Evolutionary conservation across 2,888 invertebrate species (phyloP).

Genomic region (Pegoplata infirma): DNA sequence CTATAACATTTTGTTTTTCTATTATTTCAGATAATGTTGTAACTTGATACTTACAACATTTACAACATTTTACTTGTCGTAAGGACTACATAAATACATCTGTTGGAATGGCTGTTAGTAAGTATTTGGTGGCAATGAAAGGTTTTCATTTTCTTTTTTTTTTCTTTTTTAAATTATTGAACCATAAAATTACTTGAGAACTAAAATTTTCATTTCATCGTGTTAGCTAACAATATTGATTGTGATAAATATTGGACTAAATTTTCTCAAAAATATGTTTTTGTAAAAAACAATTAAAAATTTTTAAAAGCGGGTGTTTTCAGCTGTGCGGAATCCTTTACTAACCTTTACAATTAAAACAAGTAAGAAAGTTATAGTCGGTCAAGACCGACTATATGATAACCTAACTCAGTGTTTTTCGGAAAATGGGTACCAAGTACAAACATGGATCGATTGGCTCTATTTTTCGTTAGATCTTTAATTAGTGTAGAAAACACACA

Average conservation of each 20-base stretch:
- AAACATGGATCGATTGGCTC: too few relatives aligned
- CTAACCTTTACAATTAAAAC: too few relatives aligned
- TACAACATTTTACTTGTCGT: background rate
- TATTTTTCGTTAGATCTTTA: too few relatives aligned
- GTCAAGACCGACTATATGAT: too few relatives aligned
- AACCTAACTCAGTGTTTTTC: too few relatives aligned
- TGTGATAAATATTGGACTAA: background rate
- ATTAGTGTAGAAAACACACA: too few relatives aligned
- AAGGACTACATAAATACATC: background rate
- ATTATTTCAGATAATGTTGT: constrained; percentile 39
- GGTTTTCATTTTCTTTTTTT: background rate
- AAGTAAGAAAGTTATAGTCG: too few relatives aligned
- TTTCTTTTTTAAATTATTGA: background rate
- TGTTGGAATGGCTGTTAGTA: background rate
- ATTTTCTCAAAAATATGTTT: too few relatives aligned
- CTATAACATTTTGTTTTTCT: constrained; percentile 25
- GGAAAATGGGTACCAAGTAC: too few relatives aligned
- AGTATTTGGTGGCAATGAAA: background rate
- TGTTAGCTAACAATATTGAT: background rate
- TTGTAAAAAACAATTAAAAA: too few relatives aligned
- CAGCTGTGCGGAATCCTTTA: too few relatives aligned
- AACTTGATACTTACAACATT: constrained; percentile 52
- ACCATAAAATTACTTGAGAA: background rate
- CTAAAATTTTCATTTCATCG: background rate
- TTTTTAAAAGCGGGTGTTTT: too few relatives aligned